Evolutionary conservation across 1,140 invertebrate genomes (phyloP), one percentile per base, ranked within the genome.

Genomic region (Archegozetes longisetosus): DNA sequence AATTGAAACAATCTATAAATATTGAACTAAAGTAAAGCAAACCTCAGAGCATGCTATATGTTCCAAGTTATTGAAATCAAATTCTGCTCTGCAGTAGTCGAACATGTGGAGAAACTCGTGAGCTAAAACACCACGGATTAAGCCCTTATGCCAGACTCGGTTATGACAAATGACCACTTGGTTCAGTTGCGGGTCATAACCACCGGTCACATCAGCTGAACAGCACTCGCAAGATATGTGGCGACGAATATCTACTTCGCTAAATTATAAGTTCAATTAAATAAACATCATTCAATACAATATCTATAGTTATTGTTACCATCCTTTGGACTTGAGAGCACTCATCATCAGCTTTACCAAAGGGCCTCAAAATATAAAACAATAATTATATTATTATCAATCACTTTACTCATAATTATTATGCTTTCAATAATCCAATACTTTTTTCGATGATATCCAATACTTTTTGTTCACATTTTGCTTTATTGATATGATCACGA

Each of bases 31-130:
- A 17, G n/a, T 23, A 14, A 62, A 25, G 17, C n/a, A 13, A 26
- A 95, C 86, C 78, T 97, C 93, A 0, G 90, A 91, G 69, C 93
- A 97, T 0, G 92, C 92, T 47, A 97, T 71, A 74, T 97, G 93
- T 66, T 94, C 83, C 58, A 92, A 74, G 70, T 96, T 91, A 64
- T 79, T 84, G 64, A 92, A 88, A 70, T 97, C 84, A 32, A 95
- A 69, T 56, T 95, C 80, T 64, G 90, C 85, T 49, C 81, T 78
- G 72, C 92, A 97, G 67, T 83, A 86, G 71, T 97, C 93, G 72
- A 93, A 96, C 86, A 95, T 94, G 71, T 97, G 93, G 48, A 95
- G 83, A 77, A 97, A 80, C 74, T 97, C 93, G 72, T 97, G 93
- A 1, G 82, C 79, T 2, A 97, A 68, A 6, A 90, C 83, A 61